A percentile compares a stretch with the other conserved stretches of the same genome.
phyloP scores from a whole-genome alignment of 2,113 vertebrate genomes.

The Miniopterus natalensis region DNA sequence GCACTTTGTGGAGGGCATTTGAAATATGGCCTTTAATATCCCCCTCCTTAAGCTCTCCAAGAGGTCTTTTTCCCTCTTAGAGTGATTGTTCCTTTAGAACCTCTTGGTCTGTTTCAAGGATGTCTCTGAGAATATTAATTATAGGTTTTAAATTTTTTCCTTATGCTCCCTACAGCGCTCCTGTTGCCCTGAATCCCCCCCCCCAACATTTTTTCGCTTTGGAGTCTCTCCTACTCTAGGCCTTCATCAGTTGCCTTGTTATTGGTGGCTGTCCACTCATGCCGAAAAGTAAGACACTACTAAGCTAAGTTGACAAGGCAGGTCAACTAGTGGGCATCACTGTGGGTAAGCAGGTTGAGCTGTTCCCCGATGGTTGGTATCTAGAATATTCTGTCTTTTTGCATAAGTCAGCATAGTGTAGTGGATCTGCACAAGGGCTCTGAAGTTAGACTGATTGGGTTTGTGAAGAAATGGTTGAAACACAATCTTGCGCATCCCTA shows the following conservation, averaged over 20 bases:
- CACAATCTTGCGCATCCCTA: neutral
- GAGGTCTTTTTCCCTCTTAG: neutral
- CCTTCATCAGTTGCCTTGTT: neutral
- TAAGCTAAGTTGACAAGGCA: neutral
- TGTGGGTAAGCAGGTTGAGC: neutral
- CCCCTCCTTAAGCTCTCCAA: neutral
- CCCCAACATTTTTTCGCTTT: neutral
- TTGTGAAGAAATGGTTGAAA: neutral
- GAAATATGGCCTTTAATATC: neutral
- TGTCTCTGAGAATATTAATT: neutral
- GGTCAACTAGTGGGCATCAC: neutral
- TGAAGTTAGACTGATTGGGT: neutral
- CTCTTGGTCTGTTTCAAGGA: neutral
- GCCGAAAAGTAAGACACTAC: neutral
- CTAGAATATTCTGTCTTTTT: neutral
- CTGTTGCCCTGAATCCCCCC: neutral
- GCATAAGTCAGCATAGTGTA: accelerated
- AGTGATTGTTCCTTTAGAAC: neutral
- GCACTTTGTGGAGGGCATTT: neutral
- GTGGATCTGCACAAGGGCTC: too few relatives aligned
- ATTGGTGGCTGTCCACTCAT: neutral
- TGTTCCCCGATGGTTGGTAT: neutral
- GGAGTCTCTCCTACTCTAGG: neutral
- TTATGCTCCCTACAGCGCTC: neutral
- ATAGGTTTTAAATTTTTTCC: neutral